Evolutionary conservation across 2,113 vertebrate genomes (phyloP).

Genomic region (Megaceryle maxima): DNA sequence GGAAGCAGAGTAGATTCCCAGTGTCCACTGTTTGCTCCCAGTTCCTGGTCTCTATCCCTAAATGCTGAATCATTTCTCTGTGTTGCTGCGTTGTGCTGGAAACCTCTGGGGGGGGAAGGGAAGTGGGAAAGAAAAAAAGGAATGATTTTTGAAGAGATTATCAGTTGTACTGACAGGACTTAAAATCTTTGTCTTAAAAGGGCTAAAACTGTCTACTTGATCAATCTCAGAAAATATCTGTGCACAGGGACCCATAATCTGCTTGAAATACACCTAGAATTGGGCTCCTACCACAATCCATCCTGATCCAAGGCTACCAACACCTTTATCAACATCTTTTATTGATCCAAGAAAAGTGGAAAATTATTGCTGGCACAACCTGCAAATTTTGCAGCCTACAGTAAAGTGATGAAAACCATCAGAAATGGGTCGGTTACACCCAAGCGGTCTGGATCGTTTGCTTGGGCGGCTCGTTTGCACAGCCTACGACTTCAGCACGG

Average conservation of each 20-base stretch:
- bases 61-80: neutral
- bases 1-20: neutral
- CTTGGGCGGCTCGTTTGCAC: neutral
- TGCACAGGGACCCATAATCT: neutral
- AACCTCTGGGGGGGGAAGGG: neutral
- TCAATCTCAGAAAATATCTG: neutral
- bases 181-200: neutral
- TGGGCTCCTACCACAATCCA: neutral
- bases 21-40: neutral
- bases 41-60: neutral
- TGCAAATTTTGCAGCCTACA: neutral
- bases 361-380: neutral
- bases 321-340: neutral
- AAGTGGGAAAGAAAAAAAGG: neutral
- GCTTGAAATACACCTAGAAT: neutral
- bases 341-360: neutral
- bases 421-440: neutral
- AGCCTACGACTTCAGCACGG: neutral
- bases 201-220: neutral
- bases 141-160: neutral
- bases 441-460: neutral
- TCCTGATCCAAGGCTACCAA: neutral
- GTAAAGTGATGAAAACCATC: neutral
- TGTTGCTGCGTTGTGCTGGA: neutral
- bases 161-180: neutral